These are phyloP conservation scores for Trochalopteron elliotii DNA, from an alignment of 2,113 vertebrate genomes.

Conservation along the genomic window DNA sequence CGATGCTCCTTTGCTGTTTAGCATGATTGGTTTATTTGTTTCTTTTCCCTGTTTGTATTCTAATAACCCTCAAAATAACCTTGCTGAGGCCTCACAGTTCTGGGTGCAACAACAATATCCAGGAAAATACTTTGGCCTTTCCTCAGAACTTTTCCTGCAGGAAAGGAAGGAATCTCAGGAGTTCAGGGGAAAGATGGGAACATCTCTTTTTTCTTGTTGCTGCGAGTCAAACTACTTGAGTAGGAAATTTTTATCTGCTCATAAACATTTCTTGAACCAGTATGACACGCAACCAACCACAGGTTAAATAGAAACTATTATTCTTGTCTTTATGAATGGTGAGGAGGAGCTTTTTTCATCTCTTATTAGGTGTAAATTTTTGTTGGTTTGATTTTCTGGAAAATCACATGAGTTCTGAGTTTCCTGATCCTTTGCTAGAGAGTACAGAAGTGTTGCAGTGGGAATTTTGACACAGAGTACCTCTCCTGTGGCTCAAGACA, in stretches of 20 bases:
- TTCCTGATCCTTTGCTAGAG: neutral
- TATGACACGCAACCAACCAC: rapidly evolving
- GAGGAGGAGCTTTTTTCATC: neutral
- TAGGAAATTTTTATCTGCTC: neutral
- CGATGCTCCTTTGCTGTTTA: neutral
- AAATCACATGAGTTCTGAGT: neutral
- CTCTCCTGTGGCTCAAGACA: neutral
- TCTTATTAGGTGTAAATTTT: neutral
- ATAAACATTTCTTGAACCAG: neutral
- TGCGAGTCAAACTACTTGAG: rapidly evolving
- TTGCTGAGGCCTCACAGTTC: neutral
- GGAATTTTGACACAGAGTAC: neutral
- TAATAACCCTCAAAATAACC: neutral
- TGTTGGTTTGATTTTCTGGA: neutral
- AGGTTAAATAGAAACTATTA: neutral
- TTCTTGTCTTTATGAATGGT: neutral
- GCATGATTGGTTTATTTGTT: neutral
- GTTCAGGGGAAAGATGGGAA: neutral
- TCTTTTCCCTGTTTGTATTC: neutral
- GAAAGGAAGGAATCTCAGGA: neutral
- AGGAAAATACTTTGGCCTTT: neutral
- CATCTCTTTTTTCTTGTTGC: neutral
- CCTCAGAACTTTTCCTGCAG: neutral
- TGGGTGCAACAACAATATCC: neutral
- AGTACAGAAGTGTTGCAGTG: rapidly evolving